Evolutionary conservation across 2,797 vertebrate genomes (phyloP).

Genomic region (Anniella stebbinsi): DNA sequence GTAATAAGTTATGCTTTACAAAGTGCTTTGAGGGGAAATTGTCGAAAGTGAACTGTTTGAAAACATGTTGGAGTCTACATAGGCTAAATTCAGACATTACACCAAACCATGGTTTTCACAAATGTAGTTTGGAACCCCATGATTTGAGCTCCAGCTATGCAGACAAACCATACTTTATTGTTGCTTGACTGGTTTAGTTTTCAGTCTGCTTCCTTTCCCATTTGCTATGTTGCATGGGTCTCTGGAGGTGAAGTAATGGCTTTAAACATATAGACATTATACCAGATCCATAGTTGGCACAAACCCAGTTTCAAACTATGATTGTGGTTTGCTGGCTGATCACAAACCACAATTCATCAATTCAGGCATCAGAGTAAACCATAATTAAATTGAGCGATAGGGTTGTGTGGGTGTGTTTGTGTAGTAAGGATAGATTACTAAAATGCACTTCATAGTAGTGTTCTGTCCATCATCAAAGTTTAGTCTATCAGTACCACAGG

Average conservation of each 20-base stretch:
- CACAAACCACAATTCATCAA: not conserved
- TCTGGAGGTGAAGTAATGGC: not conserved
- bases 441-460: not conserved
- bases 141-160: not conserved
- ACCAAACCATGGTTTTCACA: not conserved
- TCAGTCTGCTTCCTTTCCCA: not conserved
- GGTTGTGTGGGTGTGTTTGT: not conserved
- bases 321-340: not conserved
- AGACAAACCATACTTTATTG: not conserved
- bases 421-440: not conserved
- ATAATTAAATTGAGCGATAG: not conserved
- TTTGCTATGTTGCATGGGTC: not conserved
- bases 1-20: conserved; percentile 68
- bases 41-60: conserved; percentile 51
- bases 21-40: conserved; percentile 46
- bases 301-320: not conserved
- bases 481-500: not conserved
- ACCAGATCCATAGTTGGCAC: not conserved
- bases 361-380: not conserved
- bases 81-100: not conserved
- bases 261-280: not conserved
- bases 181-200: not conserved
- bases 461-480: not conserved
- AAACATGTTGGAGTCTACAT: conserved; percentile 28
- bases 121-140: not conserved